These are phyloP conservation scores for Oscheius onirici DNA, from an alignment of 2,888 invertebrate species.

Conservation along the genomic window DNA sequence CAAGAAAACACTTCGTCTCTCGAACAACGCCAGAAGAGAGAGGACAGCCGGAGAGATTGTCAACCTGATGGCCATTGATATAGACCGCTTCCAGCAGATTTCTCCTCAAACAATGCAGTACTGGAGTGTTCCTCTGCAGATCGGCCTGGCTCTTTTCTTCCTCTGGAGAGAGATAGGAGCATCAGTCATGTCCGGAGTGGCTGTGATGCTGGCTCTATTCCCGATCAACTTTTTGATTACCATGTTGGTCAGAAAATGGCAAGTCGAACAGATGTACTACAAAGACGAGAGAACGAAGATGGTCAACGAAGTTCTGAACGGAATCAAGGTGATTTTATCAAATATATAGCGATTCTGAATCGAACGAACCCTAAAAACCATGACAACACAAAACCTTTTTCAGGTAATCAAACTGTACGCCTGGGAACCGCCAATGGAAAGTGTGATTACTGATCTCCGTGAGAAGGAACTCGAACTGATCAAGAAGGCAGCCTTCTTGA, in stretches of 20 bases:
- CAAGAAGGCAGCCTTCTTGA: constrained; percentile 64
- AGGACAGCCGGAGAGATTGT: constrained; percentile 76
- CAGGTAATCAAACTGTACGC: constrained; percentile 74
- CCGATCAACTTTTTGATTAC: constrained; percentile 71
- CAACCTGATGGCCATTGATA: constrained; percentile 76
- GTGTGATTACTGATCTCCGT: constrained; percentile 63
- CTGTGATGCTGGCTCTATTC: constrained; percentile 91
- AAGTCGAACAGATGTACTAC: constrained; percentile 87
- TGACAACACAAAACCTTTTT: not conserved
- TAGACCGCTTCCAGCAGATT: constrained; percentile 73
- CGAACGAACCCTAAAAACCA: too few relatives aligned
- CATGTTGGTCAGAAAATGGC: constrained; percentile 68
- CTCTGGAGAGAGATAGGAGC: constrained; percentile 77
- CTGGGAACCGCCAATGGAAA: constrained; percentile 74
- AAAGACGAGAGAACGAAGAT: constrained; percentile 92
- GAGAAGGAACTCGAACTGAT: constrained; percentile 64
- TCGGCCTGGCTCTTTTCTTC: constrained; percentile 67
- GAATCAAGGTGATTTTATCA: constrained; percentile 81
- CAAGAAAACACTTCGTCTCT: constrained; percentile 73
- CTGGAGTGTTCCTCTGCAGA: constrained; percentile 68
- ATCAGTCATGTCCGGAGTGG: constrained; percentile 91
- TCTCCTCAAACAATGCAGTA: constrained; percentile 70
- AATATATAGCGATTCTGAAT: too few relatives aligned
- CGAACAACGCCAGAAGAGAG: constrained; percentile 73
- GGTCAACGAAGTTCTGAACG: constrained; percentile 91